Evolutionary conservation across 1,140 invertebrate species (phyloP), one percentile per base, ranked within the genome.

Genomic region (Nylanderia fulva): DNA sequence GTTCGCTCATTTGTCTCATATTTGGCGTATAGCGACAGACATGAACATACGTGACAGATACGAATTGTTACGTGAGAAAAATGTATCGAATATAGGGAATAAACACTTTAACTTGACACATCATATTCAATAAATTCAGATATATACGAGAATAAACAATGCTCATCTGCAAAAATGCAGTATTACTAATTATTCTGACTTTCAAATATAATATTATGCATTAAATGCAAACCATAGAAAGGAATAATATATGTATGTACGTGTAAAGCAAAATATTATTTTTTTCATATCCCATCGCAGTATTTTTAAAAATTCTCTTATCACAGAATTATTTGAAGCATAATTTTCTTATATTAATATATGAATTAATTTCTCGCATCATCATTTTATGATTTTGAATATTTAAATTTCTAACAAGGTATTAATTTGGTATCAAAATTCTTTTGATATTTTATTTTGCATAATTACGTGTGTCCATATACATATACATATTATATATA

Each of bases 41-140:
- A 24, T 11, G 72, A 45, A 76, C 21, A 63, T 79, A 68, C 63
- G 56, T 66, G 76, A 79, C 63, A 56, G 33, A 69, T 68, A 79
- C 15, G 13, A 66, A 48, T 13, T 77, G 18, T 52, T 42, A 76
- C 24, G 33, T 24, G 42, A 72, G n/a, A 54, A 79, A 42, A 54
- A 68, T 27, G 8, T 36, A 68, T 18, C 27, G 21, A 58, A 27
- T 11, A 33, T 39, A 21, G 0, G 18, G 21, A 15, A 9, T 45
- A 79, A 79, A 54, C 54, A 21, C 13, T 52, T 68, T 13, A 76
- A 13, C 29, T 18, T 39, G n/a, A n/a, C n/a, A n/a, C n/a, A n/a
- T n/a, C n/a, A n/a, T n/a, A n/a, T 77, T 52, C 8, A 64, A 13
- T 15, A 66, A 27, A 11, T 36, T 24, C 39, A 4, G 11, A 21